Evolutionary conservation across 2,888 invertebrate species (phyloP).

Genomic region (Drosophila nr. perissopoda): DNA sequence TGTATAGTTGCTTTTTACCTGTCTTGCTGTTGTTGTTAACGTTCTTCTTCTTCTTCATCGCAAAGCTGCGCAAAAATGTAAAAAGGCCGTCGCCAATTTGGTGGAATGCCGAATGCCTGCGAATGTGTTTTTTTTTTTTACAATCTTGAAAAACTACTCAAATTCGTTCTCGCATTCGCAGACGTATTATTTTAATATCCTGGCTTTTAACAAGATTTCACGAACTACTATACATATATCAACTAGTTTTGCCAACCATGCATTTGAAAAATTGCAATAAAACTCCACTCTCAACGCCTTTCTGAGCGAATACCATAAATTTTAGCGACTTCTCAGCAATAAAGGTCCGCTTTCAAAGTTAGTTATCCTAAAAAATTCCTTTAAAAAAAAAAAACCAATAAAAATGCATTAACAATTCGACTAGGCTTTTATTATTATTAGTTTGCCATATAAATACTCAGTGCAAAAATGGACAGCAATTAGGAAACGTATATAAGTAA

Average conservation of each 20-base stretch:
- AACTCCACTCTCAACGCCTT: background rate
- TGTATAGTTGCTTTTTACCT: constrained; percentile 23
- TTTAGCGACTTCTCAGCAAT: background rate
- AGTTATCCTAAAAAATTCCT: background rate
- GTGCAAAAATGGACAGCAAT: background rate
- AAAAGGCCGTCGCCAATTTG: constrained; percentile 60
- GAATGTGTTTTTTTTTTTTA: constrained; percentile 23
- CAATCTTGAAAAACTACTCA: constrained; percentile 10
- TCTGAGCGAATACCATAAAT: background rate
- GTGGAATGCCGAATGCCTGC: constrained; percentile 55
- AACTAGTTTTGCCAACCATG: background rate
- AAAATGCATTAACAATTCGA: background rate
- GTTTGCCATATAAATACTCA: background rate
- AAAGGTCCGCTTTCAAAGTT: background rate
- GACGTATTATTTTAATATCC: background rate
- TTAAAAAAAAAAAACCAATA: background rate
- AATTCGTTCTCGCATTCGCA: constrained; percentile 25
- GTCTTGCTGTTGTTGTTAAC: constrained; percentile 25
- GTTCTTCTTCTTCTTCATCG: constrained; percentile 19
- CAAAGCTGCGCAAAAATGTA: constrained; percentile 55
- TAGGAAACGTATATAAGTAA: background rate
- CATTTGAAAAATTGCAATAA: background rate
- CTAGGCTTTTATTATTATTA: constrained; percentile 1
- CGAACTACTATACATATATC: background rate
- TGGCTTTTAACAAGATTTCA: background rate